Evolutionary conservation across 2,797 vertebrate species (phyloP), one percentile per base, ranked within the genome.

Genomic region (Hyperoplus lanceolatus): DNA sequence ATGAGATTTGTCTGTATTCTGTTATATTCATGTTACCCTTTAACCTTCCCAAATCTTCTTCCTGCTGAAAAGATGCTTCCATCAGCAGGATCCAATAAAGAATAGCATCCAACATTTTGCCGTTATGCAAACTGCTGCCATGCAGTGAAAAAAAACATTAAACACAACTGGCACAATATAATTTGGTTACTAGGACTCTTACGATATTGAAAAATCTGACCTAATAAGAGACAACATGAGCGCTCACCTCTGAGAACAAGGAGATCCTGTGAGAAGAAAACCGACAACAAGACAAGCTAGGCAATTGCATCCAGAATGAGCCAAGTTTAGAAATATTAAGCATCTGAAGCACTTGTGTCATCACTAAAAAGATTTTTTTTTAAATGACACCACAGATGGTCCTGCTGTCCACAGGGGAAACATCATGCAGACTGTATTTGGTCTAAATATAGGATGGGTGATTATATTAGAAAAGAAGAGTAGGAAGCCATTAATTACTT

Each of bases 371-470:
- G 70, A 72, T 29, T 29, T 29, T 29, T 29, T 29, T 29, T 29
- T 29, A 88, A 82, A 69, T 70, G 81, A 90, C 80, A 85, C 80
- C 84, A 92, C 90, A 93, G 93, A 94, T 93, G 91, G 91, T 90
- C 83, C 77, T 78, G 70, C 79, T 79, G 81, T 91, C 89, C 90
- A 50, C 86, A 60, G 81, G 91, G 92, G 86, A 91, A 88, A 84
- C 81, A 82, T 86, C 83, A 85, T 59, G 80, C 83, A 85, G 49
- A 71, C 84, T 85, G 78, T 73, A 77, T 82, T 45, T 2, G 75
- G 82, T 89, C 86, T 91, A 93, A 90, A 93, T 93, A 92, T 92
- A 95, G 88, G 76, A 74, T 67, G 86, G 56, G 80, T 87, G 65
- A 92, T 92, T 88, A 86, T 89, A 88, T 87, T 77, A 70, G 74